A percentile compares a stretch with the other conserved stretches of the same genome.
Evolutionary conservation across 2,888 invertebrate species (phyloP).

Genomic region (Augiades crinisus): DNA sequence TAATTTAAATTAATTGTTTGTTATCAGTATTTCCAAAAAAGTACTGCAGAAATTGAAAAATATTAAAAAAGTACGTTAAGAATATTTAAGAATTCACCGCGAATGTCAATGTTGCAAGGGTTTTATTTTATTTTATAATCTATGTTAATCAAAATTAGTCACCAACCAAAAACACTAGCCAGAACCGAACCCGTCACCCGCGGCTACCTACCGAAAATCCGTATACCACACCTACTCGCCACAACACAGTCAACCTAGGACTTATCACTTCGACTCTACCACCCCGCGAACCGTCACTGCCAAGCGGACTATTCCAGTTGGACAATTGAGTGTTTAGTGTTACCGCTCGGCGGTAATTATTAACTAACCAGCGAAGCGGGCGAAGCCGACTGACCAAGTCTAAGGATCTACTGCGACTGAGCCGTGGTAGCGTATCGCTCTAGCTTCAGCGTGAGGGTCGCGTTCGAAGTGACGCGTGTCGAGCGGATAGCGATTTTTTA

Average conservation of each 20-base stretch:
- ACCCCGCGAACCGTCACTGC: background rate
- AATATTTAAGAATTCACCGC: too few species aligned
- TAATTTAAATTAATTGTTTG: too few species aligned
- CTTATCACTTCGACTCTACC: constrained; percentile 26
- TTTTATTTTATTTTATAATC: too few species aligned
- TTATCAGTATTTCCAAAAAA: too few species aligned
- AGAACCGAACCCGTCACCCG: too few species aligned
- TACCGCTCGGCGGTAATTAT: background rate
- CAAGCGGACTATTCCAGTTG: background rate
- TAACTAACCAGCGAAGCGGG: constrained; percentile 1
- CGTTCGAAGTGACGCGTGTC: background rate
- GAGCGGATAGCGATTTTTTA: background rate
- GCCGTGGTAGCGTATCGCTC: constrained; percentile 2
- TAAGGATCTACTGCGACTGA: constrained; percentile 23
- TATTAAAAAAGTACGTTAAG: too few species aligned
- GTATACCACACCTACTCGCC: too few species aligned
- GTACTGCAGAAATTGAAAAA: too few species aligned
- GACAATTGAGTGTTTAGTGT: background rate
- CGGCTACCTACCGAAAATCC: too few species aligned
- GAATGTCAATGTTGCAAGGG: too few species aligned
- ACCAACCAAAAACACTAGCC: too few species aligned
- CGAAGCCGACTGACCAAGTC: constrained; percentile 23
- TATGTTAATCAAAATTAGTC: too few species aligned
- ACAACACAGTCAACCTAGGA: constrained; percentile 24
- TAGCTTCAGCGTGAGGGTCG: background rate